Base-by-base conservation (phyloP, 2,888 invertebrate genomes). In the Heliconius cydno region DNA sequence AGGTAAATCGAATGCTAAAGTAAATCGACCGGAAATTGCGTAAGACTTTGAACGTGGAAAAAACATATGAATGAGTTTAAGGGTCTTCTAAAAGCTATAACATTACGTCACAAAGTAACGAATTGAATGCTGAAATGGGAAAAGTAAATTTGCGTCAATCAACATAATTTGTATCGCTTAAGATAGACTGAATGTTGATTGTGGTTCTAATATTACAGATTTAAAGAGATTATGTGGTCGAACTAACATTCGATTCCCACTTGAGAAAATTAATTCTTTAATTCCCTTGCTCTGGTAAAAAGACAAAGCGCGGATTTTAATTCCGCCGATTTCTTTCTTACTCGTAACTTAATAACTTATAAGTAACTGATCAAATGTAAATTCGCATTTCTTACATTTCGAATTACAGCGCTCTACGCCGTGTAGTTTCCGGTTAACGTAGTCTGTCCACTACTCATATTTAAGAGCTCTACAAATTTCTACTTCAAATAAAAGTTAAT, bases 131-230 rank as follows among this genome's bases (percentile, higher is more conserved):
- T 68, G 68, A 85, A 87, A 89, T 89, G 89, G 90, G 90, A 89
- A 91, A 90, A 91, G 87, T 89, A 90, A 91, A 91, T 91, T 91
- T 90, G 89, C 60, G 74, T 65, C 63, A 72, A 73, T 73, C 72
- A 73, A 73, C 57, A 30, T n/a, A 73, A 57, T 57, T 60, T 73
- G n/a, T 57, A 57, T 19, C 52, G 30, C 30, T 57, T 30, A 68
- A 68, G 34, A 22, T 38, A 1, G 22, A n/a, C 34, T 4, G 1
- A 10, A 10, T 34, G 12, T 34, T 22, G 34, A 0, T 67, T 9
- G 67, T 5, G 67, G 9, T 19, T 68, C 9, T 12, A 63, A 25
- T 63, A 63, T 63, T n/a, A 60, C 4, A 60, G 1, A 25, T 0
- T 60, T 25, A 25, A n/a, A 60, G 3, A 60, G n/a, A 12, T 60